Evolutionary conservation across 2,797 vertebrate species (phyloP), one percentile per base, ranked within the genome.

Genomic region (Trichosurus vulpecula): DNA sequence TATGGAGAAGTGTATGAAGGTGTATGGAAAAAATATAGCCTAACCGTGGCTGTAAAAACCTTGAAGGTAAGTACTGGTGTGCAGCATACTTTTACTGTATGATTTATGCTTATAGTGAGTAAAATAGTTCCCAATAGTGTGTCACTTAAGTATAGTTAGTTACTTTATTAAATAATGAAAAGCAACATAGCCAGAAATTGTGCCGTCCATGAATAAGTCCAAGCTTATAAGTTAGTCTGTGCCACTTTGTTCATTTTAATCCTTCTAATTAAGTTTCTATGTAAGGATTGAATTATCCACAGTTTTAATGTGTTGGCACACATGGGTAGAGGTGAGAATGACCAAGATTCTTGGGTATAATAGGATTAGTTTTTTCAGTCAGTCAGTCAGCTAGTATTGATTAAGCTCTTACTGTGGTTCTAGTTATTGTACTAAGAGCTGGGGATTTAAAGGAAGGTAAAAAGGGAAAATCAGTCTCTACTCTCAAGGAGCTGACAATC

Each of bases 1-100:
- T 99, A 99, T 1, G 99, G 99, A 54, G 99, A 99, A 98, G 99
- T 99, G 89, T 99, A 99, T 0, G 99, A 99, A 98, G 99, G 99
- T 0, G 99, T 99, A 93, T 99, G 99, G 99, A 99, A 99, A 98
- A 99, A 99, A 96, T 99, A 99, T 98, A 99, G 99, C 98, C 99
- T 99, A 81, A 99, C 99, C 0, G 99, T 99, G 98, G 99, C 99
- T 0, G 99, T 99, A 96, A 99, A 99, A 98, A 99, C 99, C 8
- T 98, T 99, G 47, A 99, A 99, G 99, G 99, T 99, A 98, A 56
- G 97, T 25, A 4, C 92, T 0, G 0, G 52, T 0, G 41, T 66
- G 92, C 0, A 0, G 1, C n/a, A 56, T 2, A 0, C 89, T 96
- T 4, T 54, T 2, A 0, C 52, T 16, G 4, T 90, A n/a, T n/a